A percentile compares a stretch with the other conserved stretches of the same genome.
Evolutionary conservation across 2,888 invertebrate genomes (phyloP).

Genomic region (Ferrisia virgata): DNA sequence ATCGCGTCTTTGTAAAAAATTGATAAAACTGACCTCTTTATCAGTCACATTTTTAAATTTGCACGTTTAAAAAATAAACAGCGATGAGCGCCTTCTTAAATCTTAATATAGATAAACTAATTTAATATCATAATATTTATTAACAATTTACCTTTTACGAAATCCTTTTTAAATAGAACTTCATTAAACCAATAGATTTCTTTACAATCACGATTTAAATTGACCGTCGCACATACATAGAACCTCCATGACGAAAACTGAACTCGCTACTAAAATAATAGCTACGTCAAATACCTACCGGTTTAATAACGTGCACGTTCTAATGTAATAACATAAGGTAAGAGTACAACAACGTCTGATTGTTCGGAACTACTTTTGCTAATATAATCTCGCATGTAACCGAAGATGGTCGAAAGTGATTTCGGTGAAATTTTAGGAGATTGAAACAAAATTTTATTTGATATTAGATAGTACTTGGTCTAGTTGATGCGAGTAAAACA

Average conservation of each 20-base stretch:
- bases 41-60: too few relatives aligned
- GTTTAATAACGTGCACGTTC: not conserved
- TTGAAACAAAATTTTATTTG: not conserved
- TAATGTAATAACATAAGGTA: not conserved
- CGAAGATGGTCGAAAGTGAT: not conserved
- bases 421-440: not conserved
- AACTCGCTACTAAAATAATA: not conserved
- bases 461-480: not conserved
- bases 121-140: not conserved
- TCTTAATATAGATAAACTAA: too few relatives aligned
- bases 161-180: not conserved
- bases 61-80: too few relatives aligned
- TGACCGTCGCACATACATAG: not conserved
- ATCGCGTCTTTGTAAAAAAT: too few relatives aligned
- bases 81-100: too few relatives aligned
- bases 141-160: not conserved
- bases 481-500: not conserved
- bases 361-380: not conserved
- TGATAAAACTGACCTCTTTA: too few relatives aligned
- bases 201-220: not conserved
- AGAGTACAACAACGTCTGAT: not conserved
- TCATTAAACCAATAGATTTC: slow-evolving; percentile 3
- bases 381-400: not conserved
- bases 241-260: not conserved
- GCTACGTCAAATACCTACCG: not conserved